phyloP scores from a whole-genome alignment of 2,797 vertebrate species.

The Xenops minutus region DNA sequence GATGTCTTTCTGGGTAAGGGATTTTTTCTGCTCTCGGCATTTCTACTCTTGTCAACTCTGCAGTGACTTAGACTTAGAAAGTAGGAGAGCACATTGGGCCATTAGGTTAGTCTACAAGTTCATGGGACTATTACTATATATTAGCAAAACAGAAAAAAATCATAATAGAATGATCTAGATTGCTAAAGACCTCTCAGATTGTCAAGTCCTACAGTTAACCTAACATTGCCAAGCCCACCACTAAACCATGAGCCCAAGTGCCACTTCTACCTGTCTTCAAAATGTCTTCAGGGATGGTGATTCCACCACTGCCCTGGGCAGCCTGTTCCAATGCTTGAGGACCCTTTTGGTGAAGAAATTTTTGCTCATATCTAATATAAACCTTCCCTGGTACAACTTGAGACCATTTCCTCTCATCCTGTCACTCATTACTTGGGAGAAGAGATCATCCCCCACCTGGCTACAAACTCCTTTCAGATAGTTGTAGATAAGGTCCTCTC shows the following conservation, averaged over 20 bases:
- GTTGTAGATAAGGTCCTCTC: background rate
- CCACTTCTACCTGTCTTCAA: accelerated
- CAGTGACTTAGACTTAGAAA: background rate
- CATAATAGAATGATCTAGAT: background rate
- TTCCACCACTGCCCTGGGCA: background rate
- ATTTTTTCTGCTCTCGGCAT: background rate
- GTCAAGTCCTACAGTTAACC: background rate
- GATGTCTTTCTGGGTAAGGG: background rate
- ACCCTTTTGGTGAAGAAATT: background rate
- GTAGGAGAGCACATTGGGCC: background rate
- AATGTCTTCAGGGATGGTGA: background rate
- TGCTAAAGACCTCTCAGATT: background rate
- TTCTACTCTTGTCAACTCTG: background rate
- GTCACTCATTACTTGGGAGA: background rate
- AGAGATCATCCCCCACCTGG: background rate
- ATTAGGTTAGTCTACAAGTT: background rate
- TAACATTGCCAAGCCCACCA: background rate
- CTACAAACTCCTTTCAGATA: background rate
- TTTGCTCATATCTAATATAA: background rate
- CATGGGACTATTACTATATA: background rate
- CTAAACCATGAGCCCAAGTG: background rate
- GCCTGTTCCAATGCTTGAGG: background rate
- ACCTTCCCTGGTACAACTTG: background rate
- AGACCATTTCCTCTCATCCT: background rate
- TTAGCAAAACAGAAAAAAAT: background rate